These are phyloP conservation scores for Hormiphora californensis DNA, from an alignment of 37 sponge, comb jelly and placozoan species.

Conservation along the genomic window DNA sequence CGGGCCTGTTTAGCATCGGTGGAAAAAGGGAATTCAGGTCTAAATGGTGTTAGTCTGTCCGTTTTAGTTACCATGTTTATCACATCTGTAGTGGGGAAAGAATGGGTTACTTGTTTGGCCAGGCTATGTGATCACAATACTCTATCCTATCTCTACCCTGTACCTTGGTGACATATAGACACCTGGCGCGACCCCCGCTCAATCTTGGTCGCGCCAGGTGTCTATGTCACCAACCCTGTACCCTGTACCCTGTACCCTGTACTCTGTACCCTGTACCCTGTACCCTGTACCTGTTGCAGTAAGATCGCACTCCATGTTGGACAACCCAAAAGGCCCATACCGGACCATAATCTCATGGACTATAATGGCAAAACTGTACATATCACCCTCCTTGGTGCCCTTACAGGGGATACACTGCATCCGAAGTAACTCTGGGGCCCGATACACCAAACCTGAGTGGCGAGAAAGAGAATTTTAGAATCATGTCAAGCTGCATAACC, in stretches of 20 bases:
- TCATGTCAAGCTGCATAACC: neutral
- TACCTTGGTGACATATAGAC: too few relatives aligned
- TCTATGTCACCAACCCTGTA: too few relatives aligned
- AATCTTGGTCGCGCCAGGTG: too few relatives aligned
- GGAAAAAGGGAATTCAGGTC: slow-evolving; percentile 50
- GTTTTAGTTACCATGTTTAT: slow-evolving; percentile 1
- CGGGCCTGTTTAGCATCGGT: neutral
- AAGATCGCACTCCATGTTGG: slow-evolving; percentile 8
- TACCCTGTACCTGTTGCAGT: slow-evolving; percentile 28
- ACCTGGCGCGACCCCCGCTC: too few relatives aligned
- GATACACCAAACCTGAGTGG: slow-evolving; percentile 48
- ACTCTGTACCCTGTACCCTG: too few relatives aligned
- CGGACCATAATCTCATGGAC: slow-evolving; percentile 36
- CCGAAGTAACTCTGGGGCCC: slow-evolving; percentile 35
- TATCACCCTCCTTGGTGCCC: slow-evolving; percentile 40
- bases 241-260: too few relatives aligned
- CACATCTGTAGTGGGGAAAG: neutral
- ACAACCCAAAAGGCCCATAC: slow-evolving; percentile 32
- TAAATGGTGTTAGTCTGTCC: neutral
- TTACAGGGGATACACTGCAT: slow-evolving; percentile 48
- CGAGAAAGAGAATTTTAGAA: too few relatives aligned
- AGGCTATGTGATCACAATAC: too few relatives aligned
- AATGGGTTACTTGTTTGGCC: too few relatives aligned
- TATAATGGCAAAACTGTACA: slow-evolving; percentile 26
- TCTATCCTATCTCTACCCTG: too few relatives aligned